A percentile compares a stretch with the other conserved stretches of the same genome.
Conservation (phyloP, 2,888 invertebrate species). For the Leistus spinibarbis region DNA sequence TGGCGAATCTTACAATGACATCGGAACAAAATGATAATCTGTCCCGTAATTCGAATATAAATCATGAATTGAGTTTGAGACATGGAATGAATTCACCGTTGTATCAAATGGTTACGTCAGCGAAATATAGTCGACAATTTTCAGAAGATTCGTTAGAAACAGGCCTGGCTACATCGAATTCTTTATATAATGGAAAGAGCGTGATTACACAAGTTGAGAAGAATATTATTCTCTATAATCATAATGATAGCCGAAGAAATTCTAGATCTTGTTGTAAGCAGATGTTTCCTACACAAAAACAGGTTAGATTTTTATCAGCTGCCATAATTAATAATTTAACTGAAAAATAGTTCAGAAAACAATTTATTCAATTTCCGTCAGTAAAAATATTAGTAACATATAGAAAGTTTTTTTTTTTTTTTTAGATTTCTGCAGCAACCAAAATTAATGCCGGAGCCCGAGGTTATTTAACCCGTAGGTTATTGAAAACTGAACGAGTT, state of each 20-base stretch:
- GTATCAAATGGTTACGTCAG: neutral
- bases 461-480: slow-evolving; percentile 81
- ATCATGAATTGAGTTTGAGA: slow-evolving; percentile 38
- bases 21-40: slow-evolving; percentile 16
- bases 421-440: slow-evolving; percentile 65
- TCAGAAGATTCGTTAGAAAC: slow-evolving; percentile 23
- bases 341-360: neutral
- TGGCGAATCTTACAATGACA: slow-evolving; percentile 11
- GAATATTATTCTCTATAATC: neutral
- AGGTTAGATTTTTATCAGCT: slow-evolving; percentile 4
- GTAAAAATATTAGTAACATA: neutral
- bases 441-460: slow-evolving; percentile 71
- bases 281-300: slow-evolving; percentile 24
- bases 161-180: neutral
- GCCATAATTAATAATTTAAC: neutral
- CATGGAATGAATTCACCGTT: neutral
- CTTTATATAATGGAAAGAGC: neutral
- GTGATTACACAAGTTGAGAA: neutral
- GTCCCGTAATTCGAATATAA: slow-evolving; percentile 5
- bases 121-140: slow-evolving; percentile 8
- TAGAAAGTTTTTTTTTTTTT: slow-evolving; percentile 27
- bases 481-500: slow-evolving; percentile 81
- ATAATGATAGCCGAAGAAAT: neutral
- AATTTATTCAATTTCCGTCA: too few relatives aligned
- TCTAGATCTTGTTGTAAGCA: slow-evolving; percentile 7